Base-by-base conservation (phyloP, 2,888 invertebrate genomes). In the Noctua fimbriata region DNA sequence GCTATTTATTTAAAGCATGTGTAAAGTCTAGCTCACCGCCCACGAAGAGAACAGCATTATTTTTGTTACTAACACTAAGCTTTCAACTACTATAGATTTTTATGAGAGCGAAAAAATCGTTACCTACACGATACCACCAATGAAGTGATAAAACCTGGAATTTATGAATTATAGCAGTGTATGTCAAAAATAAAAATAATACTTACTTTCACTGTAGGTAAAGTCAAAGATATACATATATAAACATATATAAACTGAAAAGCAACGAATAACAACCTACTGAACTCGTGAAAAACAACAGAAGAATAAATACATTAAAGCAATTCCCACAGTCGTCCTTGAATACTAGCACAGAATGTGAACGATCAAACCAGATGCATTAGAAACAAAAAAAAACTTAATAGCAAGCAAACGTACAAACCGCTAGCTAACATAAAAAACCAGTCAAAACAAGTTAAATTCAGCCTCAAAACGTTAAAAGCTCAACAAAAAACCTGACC, bases 21-120 rank as follows among this genome's bases (percentile, higher is more conserved):
- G 73, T 52, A 14, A 41, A 70, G n/a, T 44, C 32, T 77, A 72
- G 47, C 71, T 71, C 63, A 73, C 55, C 84, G 73, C 84, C 73
- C 63, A 83, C 65, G 28, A 16, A 58, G n/a, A 24, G 1, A 16
- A 7, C 3, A 67, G 67, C n/a, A 66, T 44, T 67, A 36, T 77
- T 86, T 69, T 69, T 52, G 65, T 58, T 41, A 72, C 72, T n/a
- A 52, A 18, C 58, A 66, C 58, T 65, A 63, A 65, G 36, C 21
- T 70, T 70, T 41, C 49, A 65, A 67, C 4, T 44, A 18, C 4
- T 67, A 1, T 16, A 63, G 2, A 63, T 18, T 78, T 74, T 71
- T 60, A 71, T 28, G 2, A 76, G 18, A 73, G 36, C 41, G n/a
- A 69, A 72, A 66, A 74, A 63, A 12, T 16, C 21, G 49, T 58